A percentile compares a stretch with the other conserved stretches of the same genome.
Conservation (phyloP, 2,797 vertebrate species). For the Lindbergichthys nudifrons region DNA sequence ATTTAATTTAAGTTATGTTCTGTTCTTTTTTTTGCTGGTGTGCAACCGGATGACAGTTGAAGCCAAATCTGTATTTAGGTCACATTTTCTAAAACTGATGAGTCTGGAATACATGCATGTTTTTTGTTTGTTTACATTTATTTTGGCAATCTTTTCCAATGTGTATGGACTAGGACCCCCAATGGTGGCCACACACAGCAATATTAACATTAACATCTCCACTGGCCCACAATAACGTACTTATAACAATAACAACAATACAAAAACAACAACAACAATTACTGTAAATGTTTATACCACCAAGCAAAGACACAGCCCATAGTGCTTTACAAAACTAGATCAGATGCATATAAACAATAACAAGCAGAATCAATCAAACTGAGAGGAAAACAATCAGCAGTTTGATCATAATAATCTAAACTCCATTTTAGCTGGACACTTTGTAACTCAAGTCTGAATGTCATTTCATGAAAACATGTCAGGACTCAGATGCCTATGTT, state of each 20-base stretch:
- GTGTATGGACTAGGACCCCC: neutral
- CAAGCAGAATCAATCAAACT: too few species aligned
- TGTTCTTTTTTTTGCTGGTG: conserved; percentile 1
- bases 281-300: too few species aligned
- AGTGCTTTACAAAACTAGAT: neutral
- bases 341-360: too few species aligned
- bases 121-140: neutral
- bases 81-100: neutral
- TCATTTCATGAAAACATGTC: neutral
- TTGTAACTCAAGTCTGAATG: neutral
- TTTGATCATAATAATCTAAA: too few species aligned
- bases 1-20: neutral
- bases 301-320: neutral
- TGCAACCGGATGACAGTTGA: conserved; percentile 2
- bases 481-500: neutral
- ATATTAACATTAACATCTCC: neutral
- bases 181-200: neutral
- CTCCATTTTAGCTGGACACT: neutral
- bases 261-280: too few species aligned
- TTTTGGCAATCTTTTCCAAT: neutral
- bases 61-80: conserved; percentile 7
- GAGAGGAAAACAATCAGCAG: too few species aligned
- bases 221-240: too few species aligned
- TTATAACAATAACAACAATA: neutral
- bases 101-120: conserved; percentile 6